Conservation (phyloP, 2,888 invertebrate genomes). For the Rhingia campestris region DNA sequence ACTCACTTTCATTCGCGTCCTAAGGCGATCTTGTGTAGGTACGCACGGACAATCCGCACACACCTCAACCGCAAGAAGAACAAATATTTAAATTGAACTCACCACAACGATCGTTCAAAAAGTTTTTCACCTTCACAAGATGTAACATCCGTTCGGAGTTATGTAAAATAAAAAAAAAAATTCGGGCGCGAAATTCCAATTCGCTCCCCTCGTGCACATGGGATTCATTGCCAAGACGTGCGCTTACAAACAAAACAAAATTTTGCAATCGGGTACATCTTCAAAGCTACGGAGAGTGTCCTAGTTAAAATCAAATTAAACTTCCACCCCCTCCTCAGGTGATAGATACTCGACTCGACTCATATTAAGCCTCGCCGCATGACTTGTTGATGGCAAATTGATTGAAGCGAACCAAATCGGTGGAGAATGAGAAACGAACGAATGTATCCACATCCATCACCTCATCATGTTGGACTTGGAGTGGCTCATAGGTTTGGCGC, state of each 20-base stretch:
- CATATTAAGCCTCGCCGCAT: slow-evolving; percentile 29
- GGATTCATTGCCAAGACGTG: slow-evolving; percentile 24
- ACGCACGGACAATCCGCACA: slow-evolving; percentile 4
- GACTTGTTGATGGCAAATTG: slow-evolving; percentile 55
- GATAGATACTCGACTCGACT: slow-evolving; percentile 14
- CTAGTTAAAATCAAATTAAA: slow-evolving; percentile 66
- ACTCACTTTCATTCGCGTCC: slow-evolving; percentile 14
- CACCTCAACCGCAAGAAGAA: slow-evolving; percentile 22
- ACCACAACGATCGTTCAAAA: slow-evolving; percentile 18
- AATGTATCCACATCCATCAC: slow-evolving; percentile 22
- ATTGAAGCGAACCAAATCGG: slow-evolving; percentile 37
- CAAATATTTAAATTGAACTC: slow-evolving; percentile 41
- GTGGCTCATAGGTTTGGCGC: slow-evolving; percentile 37
- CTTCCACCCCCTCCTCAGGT: not conserved
- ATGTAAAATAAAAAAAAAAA: not conserved
- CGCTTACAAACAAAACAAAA: slow-evolving; percentile 8
- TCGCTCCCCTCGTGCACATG: not conserved
- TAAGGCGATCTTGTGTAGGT: not conserved
- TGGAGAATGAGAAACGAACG: slow-evolving; percentile 9
- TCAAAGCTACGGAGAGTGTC: slow-evolving; percentile 45
- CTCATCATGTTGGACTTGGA: slow-evolving; percentile 34
- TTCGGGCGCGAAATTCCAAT: not conserved
- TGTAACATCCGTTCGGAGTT: slow-evolving; percentile 14
- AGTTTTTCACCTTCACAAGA: slow-evolving; percentile 39
- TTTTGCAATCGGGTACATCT: slow-evolving; percentile 43